Evolutionary conservation across 2,888 invertebrate genomes (phyloP), one percentile per base, ranked within the genome.

Genomic region (Hypsopygia costalis): DNA sequence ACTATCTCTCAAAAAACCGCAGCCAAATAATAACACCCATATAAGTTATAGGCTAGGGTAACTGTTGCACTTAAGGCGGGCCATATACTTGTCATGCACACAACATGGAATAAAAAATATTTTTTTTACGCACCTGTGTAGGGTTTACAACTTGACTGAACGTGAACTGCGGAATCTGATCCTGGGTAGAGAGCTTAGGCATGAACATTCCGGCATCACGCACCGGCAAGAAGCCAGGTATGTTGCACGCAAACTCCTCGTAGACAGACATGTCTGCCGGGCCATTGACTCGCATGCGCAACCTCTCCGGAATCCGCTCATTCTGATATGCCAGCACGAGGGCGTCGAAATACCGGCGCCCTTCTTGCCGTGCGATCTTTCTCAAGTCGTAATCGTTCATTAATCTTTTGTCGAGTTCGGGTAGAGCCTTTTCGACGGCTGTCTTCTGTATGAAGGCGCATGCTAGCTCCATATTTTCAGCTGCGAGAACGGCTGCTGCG

Each of bases 371-470:
- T 0, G 98, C 97, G 32, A 95, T 91, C 74, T 98, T 97, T 29
- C 99, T 90, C 44, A 95, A 83, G 68, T 98, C 98, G 71, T 95
- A 97, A 67, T 98, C 98, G 62, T 92, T 92, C 51, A 94, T 89
- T 2, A 98, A 86, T 40, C 97, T 91, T 63, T 98, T 98, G 78
- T 99, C 99, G 67, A 99, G 95, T 79, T 99, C 99, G 0, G 96
- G 95, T 11, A 98, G 92, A 0, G 98, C 98, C 67, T 98, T 98
- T 70, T 99, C 99, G 1, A 98, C 97, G 0, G 99, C 98, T 0
- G 97, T 97, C 76, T 99, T 99, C 77, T 99, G 99, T 40, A 99
- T 97, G 70, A 98, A 98, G 41, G 97, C 98, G 71, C 98, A 98
- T 0, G 98, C 98, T 29, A 99, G 82, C 74, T 99, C 99, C 91